Conservation (phyloP, 2,888 invertebrate genomes). For the Brachyptera putata region DNA sequence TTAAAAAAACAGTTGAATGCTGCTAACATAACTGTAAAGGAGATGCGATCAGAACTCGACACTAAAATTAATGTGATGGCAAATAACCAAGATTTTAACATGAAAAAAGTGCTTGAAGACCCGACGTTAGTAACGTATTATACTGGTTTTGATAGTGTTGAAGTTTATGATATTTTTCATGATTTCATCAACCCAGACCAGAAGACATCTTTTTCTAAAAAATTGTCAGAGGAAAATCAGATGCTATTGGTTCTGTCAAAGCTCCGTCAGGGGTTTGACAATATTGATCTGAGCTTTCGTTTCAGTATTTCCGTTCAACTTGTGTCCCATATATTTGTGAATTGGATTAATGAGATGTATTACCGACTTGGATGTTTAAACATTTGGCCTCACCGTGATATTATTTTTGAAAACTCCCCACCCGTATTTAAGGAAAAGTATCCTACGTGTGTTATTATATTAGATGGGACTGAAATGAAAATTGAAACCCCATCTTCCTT, state of each 20-base stretch:
- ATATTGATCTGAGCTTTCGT: slow-evolving; percentile 2
- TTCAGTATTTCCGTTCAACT: slow-evolving; percentile 5
- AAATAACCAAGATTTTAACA: no score
- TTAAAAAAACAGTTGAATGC: background rate
- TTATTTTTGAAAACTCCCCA: slow-evolving; percentile 13
- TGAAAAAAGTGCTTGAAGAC: background rate
- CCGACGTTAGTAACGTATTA: background rate
- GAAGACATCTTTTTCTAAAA: background rate
- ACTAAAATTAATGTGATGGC: no score
- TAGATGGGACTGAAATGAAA: slow-evolving; percentile 20
- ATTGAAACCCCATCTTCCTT: slow-evolving; percentile 16
- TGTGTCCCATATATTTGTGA: slow-evolving; percentile 1
- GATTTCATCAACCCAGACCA: background rate
- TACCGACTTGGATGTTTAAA: slow-evolving; percentile 14
- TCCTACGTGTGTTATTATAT: slow-evolving; percentile 6
- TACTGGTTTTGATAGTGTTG: background rate
- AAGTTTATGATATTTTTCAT: background rate
- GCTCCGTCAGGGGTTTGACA: slow-evolving; percentile 17
- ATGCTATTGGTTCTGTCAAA: slow-evolving; percentile 11
- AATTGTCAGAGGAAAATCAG: slow-evolving; percentile 8
- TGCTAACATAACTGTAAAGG: background rate
- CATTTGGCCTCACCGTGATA: slow-evolving; percentile 17
- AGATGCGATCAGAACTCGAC: no score
- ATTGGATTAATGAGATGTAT: slow-evolving; percentile 12
- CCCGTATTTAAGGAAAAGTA: slow-evolving; percentile 8